Evolutionary conservation across 1,140 invertebrate species (phyloP).

Genomic region (Cardiocondyla obscurior): DNA sequence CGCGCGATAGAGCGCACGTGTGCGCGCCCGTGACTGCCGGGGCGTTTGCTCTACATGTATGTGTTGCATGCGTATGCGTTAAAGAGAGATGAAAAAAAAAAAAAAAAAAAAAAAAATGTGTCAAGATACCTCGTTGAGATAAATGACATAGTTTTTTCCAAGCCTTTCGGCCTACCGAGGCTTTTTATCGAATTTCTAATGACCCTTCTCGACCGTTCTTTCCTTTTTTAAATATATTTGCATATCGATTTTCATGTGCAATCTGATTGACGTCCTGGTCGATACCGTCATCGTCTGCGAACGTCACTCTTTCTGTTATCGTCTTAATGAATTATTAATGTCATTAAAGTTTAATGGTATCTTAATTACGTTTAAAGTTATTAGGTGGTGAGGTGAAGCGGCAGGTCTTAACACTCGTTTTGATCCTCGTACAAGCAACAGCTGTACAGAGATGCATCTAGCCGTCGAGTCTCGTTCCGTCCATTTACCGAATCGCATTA

Average conservation of each 20-base stretch:
- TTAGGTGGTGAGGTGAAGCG: not conserved
- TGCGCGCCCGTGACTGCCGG: not conserved
- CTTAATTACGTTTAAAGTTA: conserved; percentile 22
- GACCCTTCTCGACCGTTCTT: not conserved
- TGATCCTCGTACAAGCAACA: not conserved
- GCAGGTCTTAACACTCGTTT: not conserved
- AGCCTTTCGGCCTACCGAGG: not conserved
- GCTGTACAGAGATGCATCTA: not conserved
- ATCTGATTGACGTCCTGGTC: not conserved
- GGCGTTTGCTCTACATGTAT: conserved; percentile 8
- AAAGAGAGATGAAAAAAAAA: too few relatives aligned
- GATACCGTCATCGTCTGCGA: conserved; percentile 8
- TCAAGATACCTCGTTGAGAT: not conserved
- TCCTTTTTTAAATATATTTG: not conserved
- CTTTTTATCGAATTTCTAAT: not conserved
- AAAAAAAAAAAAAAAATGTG: not conserved
- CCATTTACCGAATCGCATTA: not conserved
- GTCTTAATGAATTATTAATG: conserved; percentile 24
- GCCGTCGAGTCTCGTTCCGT: not conserved
- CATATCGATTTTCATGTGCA: not conserved
- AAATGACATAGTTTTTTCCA: not conserved
- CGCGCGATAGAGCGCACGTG: conserved; percentile 48
- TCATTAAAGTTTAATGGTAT: conserved; percentile 38
- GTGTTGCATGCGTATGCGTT: not conserved
- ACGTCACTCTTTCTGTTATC: conserved; percentile 7